Conservation (phyloP, 2,113 vertebrate genomes). For the Nycticorax nycticorax region DNA sequence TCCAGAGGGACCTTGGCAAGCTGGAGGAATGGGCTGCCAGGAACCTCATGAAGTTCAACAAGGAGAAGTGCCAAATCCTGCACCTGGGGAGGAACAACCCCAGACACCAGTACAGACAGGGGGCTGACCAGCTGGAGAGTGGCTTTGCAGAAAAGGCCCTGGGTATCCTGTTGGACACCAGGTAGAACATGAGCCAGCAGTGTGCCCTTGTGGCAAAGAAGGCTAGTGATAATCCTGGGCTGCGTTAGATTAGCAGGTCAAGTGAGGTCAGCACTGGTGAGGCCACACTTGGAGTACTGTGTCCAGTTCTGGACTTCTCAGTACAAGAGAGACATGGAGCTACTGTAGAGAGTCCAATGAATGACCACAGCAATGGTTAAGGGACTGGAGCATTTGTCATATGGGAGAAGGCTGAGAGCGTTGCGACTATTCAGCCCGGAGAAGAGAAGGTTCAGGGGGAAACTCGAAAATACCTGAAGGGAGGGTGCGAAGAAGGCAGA, state of each 20-base stretch:
- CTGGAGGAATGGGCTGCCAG: not conserved
- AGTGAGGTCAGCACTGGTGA: not conserved
- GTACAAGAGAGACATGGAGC: not conserved
- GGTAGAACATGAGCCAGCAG: not conserved
- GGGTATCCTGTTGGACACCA: accelerated
- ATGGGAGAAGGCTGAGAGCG: not conserved
- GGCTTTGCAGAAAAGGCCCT: not conserved
- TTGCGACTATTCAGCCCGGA: not conserved
- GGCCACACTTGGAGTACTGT: not conserved
- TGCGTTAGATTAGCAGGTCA: not conserved
- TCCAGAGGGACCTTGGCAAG: accelerated
- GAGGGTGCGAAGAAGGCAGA: not conserved
- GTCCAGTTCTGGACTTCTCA: not conserved
- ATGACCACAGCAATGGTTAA: accelerated
- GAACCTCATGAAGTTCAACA: not conserved
- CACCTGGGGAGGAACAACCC: not conserved
- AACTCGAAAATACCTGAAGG: not conserved
- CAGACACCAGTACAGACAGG: not conserved
- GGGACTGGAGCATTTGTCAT: not conserved
- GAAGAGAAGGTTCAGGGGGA: not conserved
- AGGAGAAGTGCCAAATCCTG: not conserved
- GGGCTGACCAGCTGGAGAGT: not conserved
- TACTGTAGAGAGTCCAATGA: not conserved
- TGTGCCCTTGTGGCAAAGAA: not conserved
- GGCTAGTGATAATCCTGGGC: not conserved